Evolutionary conservation across 2,113 vertebrate species (phyloP), one percentile per base, ranked within the genome.

Genomic region (zebrafish (Danio rerio)): DNA sequence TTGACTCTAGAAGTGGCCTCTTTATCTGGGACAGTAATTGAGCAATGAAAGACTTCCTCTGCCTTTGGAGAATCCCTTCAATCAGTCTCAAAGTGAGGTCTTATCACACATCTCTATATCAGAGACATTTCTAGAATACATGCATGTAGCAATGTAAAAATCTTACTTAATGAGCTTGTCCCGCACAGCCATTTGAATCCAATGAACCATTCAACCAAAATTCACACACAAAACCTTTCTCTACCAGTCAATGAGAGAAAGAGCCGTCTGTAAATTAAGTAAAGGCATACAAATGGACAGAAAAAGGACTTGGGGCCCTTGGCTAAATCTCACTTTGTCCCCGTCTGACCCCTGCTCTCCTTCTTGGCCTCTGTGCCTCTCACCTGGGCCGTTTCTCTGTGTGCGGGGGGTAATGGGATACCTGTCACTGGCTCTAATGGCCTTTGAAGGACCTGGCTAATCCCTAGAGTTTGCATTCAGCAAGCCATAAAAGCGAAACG

Each of bases 401-500:
- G 79, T 78, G 53, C 66, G 31, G 87, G 82, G 88, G 87, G 94
- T 93, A 94, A 95, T 86, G 83, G 87, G 92, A 94, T 93, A 94
- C 93, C 93, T 94, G 92, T 93, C 92, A 94, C 93, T 94, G 93
- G 90, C 92, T 93, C 92, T 93, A 93, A 95, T 94, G 92, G 92
- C 92, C 93, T 93, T 94, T 93, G 90, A 92, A 93, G 92, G 92
- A 92, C 92, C 92, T 91, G 91, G 91, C 90, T 93, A 93, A 93
- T 94, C 93, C 93, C 92, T 83, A 89, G 91, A 93, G 93, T 87
- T 71, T 89, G 89, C 91, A 92, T 94, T 92, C 89, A 93, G 90
- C 83, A 56, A 84, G 72, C 79, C 84, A 92, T 92, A 93, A 93
- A 91, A 84, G 90, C 81, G 87, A 88, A 89, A 90, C 80, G 85